Evolutionary conservation across 2,797 vertebrate genomes (phyloP), one percentile per base, ranked within the genome.

Genomic region (Pangasius mekongensis): DNA sequence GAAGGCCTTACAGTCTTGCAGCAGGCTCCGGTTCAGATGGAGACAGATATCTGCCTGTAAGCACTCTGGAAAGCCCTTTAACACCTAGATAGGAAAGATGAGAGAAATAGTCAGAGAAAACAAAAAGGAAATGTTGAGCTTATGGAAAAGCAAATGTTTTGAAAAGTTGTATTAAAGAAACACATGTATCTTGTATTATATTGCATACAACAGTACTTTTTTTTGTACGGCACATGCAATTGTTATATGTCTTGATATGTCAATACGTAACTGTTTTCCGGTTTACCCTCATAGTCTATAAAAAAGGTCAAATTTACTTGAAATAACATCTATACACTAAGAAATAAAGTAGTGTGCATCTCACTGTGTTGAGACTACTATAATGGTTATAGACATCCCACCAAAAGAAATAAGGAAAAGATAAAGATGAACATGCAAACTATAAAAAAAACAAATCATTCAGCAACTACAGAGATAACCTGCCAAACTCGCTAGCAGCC

Each of bases 1-100:
- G 94, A 99, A 99, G 16, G 98, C 99, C 94, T 98, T 99, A 94
- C 98, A 99, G 94, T 97, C 95, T 90, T 99, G 94, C 90, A 99
- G 97, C 88, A 99, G 97, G 87, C 94, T 98, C 90, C 93, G 96
- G 93, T 99, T 99, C 92, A 99, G 98, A 91, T 99, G 99, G 81
- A 99, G 97, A 93, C 98, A 99, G 93, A 99, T 99, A 92, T 99
- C 99, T 89, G 99, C 99, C 95, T 99, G 99, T 92, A 99, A 97
- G 95, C 99, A 99, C 95, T 99, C 99, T 90, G 99, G 99, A 93
- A 99, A 99, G 71, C 99, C 99, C 96, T 99, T 99, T 91, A 99
- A 94, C 91, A 99, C 99, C 99, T 99, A 91, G 84, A 89, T 20
- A 92, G 47, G 91, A 73, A 64, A 87, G 10, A 62, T 74, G 22